Evolutionary conservation across 2,113 vertebrate genomes (phyloP).

Genomic region (Uria lomvia): DNA sequence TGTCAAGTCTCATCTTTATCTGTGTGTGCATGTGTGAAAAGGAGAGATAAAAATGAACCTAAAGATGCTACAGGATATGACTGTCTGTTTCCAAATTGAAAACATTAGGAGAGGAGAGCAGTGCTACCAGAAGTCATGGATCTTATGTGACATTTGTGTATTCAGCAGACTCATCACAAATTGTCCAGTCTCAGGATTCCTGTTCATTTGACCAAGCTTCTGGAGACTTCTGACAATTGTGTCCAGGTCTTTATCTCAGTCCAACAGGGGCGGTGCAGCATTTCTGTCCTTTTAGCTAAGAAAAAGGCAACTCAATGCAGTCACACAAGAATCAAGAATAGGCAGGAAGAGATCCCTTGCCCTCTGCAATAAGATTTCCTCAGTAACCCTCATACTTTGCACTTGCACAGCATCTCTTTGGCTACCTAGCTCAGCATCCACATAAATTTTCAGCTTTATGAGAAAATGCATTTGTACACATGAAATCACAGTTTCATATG

Average conservation of each 20-base stretch:
- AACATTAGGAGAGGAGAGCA: background rate
- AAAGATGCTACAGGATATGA: background rate
- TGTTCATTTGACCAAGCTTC: background rate
- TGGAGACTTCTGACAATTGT: background rate
- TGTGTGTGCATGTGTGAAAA: background rate
- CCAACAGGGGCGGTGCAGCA: fast-evolving
- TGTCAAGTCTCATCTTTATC: background rate
- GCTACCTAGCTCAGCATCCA: background rate
- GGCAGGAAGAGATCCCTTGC: background rate
- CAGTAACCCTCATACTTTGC: background rate
- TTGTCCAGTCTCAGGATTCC: background rate
- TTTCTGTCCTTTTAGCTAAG: background rate
- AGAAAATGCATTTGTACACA: background rate
- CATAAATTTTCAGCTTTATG: background rate
- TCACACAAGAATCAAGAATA: background rate
- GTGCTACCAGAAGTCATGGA: background rate
- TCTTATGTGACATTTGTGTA: background rate
- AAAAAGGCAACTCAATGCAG: background rate
- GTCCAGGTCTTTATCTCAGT: background rate
- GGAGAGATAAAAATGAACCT: background rate
- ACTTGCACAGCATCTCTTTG: background rate
- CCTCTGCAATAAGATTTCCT: background rate
- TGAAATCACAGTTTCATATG: background rate
- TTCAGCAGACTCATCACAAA: background rate
- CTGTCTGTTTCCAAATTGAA: background rate